Evolutionary conservation across 2,797 vertebrate genomes (phyloP).

Genomic region (Pipistrellus pygmaeus): DNA sequence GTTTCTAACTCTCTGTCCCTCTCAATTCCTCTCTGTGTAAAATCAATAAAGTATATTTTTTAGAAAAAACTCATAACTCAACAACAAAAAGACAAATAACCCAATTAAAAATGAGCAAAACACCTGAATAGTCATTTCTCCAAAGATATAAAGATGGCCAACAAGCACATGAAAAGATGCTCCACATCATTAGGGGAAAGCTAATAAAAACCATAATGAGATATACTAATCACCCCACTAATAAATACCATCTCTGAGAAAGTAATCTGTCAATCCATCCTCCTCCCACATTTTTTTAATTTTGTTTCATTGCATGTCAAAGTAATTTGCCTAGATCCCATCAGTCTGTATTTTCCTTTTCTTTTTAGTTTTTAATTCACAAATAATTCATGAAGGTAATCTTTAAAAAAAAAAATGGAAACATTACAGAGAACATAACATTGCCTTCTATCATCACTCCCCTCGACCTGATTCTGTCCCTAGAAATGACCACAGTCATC

Average conservation of each 20-base stretch:
- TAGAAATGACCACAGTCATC: background rate
- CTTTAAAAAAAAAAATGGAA: background rate
- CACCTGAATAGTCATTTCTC: background rate
- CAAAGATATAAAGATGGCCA: background rate
- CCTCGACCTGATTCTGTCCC: background rate
- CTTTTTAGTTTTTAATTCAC: background rate
- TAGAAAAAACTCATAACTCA: background rate
- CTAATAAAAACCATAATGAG: background rate
- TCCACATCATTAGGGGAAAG: background rate
- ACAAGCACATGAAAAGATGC: background rate
- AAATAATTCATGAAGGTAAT: background rate
- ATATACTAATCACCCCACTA: background rate
- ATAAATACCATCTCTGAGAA: background rate
- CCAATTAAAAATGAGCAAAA: background rate
- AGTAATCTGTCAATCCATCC: background rate
- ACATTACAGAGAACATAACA: background rate
- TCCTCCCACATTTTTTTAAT: background rate
- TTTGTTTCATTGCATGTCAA: background rate
- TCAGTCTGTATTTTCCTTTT: background rate
- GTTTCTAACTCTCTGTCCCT: no score
- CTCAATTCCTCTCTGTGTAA: no score
- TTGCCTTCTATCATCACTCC: background rate
- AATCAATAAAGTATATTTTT: background rate
- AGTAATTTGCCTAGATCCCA: background rate
- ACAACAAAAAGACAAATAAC: background rate